Conservation (phyloP, 2,888 invertebrate genomes). For the Panzeria rudis region DNA sequence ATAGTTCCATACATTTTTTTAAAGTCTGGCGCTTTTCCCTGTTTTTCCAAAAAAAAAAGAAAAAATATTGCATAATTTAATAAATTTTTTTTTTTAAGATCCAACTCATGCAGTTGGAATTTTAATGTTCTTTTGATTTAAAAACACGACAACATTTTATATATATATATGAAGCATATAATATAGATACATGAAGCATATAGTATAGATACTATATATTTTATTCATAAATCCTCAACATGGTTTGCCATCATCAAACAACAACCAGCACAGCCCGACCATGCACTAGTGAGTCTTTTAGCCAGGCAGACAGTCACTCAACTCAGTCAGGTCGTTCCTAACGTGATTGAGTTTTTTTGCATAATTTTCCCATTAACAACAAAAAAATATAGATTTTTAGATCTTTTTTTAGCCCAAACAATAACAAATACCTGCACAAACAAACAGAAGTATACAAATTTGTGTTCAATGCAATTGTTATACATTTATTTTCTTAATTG, state of each 20-base stretch:
- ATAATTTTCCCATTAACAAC: conserved; percentile 68
- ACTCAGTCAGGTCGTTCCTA: conserved; percentile 39
- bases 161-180: neutral
- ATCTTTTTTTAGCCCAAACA: neutral
- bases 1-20: conserved; percentile 35
- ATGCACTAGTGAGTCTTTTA: conserved; percentile 10
- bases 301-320: conserved; percentile 27
- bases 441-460: conserved; percentile 49
- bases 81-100: conserved; percentile 14
- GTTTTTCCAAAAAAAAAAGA: conserved; percentile 15
- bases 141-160: neutral
- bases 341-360: conserved; percentile 60
- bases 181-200: neutral
- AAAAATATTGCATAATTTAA: neutral
- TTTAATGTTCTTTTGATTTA: conserved; percentile 3
- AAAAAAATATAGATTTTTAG: conserved; percentile 54
- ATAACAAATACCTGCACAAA: neutral
- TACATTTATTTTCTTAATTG: conserved; percentile 22
- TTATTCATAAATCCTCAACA: conserved; percentile 61
- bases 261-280: neutral
- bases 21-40: conserved; percentile 46
- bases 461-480: conserved; percentile 66
- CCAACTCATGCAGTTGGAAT: conserved; percentile 41
- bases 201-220: conserved; percentile 41
- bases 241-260: conserved; percentile 18